phyloP scores from a whole-genome alignment of 2,797 vertebrate genomes.

The Enteromius afrohamiltoni region DNA sequence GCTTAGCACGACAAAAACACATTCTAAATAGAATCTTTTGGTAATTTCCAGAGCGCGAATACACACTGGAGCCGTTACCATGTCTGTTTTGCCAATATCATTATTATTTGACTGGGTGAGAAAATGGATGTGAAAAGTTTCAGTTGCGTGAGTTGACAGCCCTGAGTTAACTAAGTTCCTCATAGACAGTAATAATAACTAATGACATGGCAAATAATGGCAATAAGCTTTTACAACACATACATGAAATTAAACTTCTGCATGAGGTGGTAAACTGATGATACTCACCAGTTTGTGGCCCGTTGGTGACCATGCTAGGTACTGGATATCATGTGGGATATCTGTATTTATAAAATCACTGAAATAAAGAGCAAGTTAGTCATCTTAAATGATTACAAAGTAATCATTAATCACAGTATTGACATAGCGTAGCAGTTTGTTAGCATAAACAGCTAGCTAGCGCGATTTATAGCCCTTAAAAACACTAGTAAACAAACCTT shows the following conservation, averaged over 20 bases:
- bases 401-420: background rate
- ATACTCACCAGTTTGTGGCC: slow-evolving; percentile 90
- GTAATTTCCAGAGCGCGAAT: no score
- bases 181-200: background rate
- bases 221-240: background rate
- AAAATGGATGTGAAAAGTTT: no score
- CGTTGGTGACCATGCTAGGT: slow-evolving; percentile 88
- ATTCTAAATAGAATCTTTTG: no score
- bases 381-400: background rate
- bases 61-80: no score
- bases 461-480: background rate
- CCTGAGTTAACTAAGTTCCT: background rate
- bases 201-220: background rate
- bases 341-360: slow-evolving; percentile 78
- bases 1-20: no score
- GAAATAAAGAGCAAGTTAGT: slow-evolving; percentile 54
- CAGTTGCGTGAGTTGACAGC: no score
- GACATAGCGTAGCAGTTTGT: background rate
- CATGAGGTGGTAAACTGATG: background rate
- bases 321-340: slow-evolving; percentile 85
- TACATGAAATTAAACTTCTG: background rate
- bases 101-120: no score
- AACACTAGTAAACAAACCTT: slow-evolving; percentile 72
- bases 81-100: no score
- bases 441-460: background rate